Evolutionary conservation across 2,888 invertebrate species (phyloP).

Genomic region (Gymnoscelis rufifasciata): DNA sequence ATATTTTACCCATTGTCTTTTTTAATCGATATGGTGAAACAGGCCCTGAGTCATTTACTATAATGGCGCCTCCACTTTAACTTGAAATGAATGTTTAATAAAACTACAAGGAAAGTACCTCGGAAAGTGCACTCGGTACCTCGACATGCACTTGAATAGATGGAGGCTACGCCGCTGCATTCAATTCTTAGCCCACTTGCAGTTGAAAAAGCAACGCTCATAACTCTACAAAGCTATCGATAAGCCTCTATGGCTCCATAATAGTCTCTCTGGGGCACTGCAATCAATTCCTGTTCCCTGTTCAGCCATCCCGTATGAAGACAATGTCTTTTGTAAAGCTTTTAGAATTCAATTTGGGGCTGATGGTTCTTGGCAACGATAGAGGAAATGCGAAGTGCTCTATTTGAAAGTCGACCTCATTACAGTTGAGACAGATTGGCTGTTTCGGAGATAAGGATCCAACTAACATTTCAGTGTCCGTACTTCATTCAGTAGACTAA

Average conservation of each 20-base stretch:
- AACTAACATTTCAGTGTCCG: too few species aligned
- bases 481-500: too few species aligned
- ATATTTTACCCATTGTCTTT: too few species aligned
- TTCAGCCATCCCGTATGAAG: slow-evolving; percentile 20
- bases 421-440: slow-evolving; percentile 2
- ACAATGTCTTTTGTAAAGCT: slow-evolving; percentile 21
- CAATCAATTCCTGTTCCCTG: slow-evolving; percentile 33
- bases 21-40: too few species aligned
- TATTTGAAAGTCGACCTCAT: slow-evolving; percentile 15
- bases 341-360: slow-evolving; percentile 20
- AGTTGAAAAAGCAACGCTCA: slow-evolving; percentile 16
- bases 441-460: background rate
- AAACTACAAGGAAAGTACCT: too few species aligned
- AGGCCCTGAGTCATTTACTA: too few species aligned
- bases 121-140: background rate
- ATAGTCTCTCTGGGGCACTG: slow-evolving; percentile 31
- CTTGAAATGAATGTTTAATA: too few species aligned
- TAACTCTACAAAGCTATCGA: slow-evolving; percentile 27
- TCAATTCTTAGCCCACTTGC: slow-evolving; percentile 12
- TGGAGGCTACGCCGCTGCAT: slow-evolving; percentile 6
- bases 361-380: slow-evolving; percentile 19
- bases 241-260: slow-evolving; percentile 35
- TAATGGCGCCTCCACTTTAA: too few species aligned
- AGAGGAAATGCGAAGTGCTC: slow-evolving; percentile 15
- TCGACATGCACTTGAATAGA: background rate